These are phyloP conservation scores for Eutrigla gurnardus DNA, from an alignment of 2,797 vertebrate genomes.

Conservation along the genomic window DNA sequence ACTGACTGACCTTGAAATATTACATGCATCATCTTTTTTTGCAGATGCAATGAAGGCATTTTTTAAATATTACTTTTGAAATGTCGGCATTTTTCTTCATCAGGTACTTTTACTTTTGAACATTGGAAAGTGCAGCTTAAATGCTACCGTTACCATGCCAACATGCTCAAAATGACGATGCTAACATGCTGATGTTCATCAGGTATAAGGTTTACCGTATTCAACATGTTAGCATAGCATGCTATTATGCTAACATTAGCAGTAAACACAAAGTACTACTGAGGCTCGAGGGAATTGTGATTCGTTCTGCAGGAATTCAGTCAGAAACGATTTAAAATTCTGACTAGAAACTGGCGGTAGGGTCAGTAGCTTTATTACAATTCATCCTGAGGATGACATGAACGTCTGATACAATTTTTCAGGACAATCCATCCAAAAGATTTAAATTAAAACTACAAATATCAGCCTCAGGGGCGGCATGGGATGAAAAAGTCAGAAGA, in stretches of 20 bases:
- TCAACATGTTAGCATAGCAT: neutral
- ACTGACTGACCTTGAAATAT: too few species aligned
- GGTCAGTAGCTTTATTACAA: neutral
- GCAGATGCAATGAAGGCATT: neutral
- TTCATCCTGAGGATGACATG: neutral
- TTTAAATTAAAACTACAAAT: neutral
- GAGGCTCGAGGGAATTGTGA: neutral
- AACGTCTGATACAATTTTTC: too few species aligned
- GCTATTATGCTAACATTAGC: neutral
- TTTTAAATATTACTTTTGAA: neutral
- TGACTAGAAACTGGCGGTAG: too few species aligned
- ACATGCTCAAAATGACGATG: slow-evolving; percentile 1
- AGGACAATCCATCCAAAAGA: neutral
- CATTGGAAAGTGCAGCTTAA: neutral
- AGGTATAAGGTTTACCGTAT: neutral
- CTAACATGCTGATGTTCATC: slow-evolving; percentile 3
- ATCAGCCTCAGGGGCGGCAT: neutral
- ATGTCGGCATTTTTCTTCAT: slow-evolving; percentile 39
- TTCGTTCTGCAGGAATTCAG: neutral
- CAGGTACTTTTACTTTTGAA: slow-evolving; percentile 24
- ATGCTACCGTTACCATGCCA: slow-evolving; percentile 6
- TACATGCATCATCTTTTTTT: neutral
- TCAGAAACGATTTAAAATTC: neutral
- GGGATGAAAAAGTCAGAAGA: too few species aligned
- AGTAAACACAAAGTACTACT: neutral